phyloP scores from a whole-genome alignment of 2,888 invertebrate genomes.

The Encarsia formosa region DNA sequence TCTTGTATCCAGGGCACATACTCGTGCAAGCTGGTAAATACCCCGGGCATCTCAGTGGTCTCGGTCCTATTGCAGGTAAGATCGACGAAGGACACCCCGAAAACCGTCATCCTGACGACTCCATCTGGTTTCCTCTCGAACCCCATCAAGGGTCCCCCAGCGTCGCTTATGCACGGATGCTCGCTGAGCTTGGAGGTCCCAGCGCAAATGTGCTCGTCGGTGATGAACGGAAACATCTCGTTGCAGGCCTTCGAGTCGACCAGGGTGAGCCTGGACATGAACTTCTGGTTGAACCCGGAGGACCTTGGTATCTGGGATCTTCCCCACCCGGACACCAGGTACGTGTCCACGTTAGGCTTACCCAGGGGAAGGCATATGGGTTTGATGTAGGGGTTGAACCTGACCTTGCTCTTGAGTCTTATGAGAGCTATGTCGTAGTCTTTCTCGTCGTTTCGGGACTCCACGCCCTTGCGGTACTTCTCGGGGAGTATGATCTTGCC shows the following conservation, averaged over 20 bases:
- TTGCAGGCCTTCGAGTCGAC: neutral
- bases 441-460: neutral
- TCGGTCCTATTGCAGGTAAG: neutral
- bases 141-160: slow-evolving; percentile 15
- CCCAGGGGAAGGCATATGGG: slow-evolving; percentile 15
- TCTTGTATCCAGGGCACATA: slow-evolving; percentile 11
- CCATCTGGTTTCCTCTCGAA: neutral
- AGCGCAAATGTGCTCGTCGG: slow-evolving; percentile 9
- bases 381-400: neutral
- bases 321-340: slow-evolving; percentile 9
- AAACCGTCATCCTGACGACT: neutral
- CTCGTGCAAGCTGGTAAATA: slow-evolving; percentile 6
- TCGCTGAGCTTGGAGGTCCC: neutral
- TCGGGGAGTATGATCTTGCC: neutral
- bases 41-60: slow-evolving; percentile 1
- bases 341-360: neutral
- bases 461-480: neutral
- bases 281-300: neutral
- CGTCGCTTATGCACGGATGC: slow-evolving; percentile 8
- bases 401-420: neutral
- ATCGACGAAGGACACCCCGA: slow-evolving; percentile 8
- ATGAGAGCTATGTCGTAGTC: slow-evolving; percentile 8
- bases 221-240: neutral
- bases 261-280: neutral
- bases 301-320: neutral